These are phyloP conservation scores for Labia minor DNA, from an alignment of 2,888 invertebrate genomes.

Conservation along the genomic window DNA sequence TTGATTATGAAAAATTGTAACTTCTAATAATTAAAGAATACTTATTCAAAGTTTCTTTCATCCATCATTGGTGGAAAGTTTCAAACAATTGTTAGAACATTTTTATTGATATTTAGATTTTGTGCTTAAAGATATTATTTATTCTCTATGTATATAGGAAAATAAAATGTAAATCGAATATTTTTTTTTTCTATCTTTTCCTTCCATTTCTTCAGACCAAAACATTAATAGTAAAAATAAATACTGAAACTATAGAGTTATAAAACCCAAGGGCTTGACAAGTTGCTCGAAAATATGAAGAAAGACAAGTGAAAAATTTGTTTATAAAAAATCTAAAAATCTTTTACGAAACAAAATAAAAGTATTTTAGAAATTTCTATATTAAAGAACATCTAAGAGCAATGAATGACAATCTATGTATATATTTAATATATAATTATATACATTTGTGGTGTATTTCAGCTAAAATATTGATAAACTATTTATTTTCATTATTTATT, in stretches of 20 bases:
- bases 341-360: neutral
- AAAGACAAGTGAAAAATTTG: neutral
- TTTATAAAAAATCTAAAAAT: neutral
- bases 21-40: neutral
- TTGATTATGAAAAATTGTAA: neutral
- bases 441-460: too few relatives aligned
- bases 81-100: neutral
- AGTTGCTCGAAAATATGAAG: too few relatives aligned
- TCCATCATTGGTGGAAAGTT: neutral
- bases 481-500: too few relatives aligned
- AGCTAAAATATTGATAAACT: too few relatives aligned
- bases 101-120: slow-evolving; percentile 7
- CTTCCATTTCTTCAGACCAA: neutral
- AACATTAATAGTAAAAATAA: neutral
- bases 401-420: too few relatives aligned
- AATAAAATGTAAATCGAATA: neutral
- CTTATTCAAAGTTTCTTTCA: too few relatives aligned
- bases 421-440: too few relatives aligned
- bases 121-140: slow-evolving; percentile 1
- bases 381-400: too few relatives aligned
- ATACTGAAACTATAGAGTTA: neutral
- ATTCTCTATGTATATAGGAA: neutral
- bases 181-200: neutral
- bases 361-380: too few relatives aligned
- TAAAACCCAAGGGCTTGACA: too few relatives aligned